These are phyloP conservation scores for Cliona cf. orientalis DNA, from an alignment of 37 sponge, comb jelly and placozoan genomes.

Conservation along the genomic window DNA sequence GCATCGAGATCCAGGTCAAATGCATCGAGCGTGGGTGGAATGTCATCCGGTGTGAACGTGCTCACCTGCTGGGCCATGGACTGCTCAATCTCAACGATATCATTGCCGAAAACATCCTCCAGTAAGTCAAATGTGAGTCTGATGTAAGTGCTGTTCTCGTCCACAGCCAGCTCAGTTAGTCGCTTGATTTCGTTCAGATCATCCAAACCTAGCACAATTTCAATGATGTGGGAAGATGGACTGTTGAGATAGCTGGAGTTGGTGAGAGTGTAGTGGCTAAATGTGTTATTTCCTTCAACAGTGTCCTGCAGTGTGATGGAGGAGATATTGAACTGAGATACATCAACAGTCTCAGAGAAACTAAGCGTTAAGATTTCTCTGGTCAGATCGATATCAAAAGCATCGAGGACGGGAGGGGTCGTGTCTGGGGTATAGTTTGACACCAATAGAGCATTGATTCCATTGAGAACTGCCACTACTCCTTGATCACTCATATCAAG, in stretches of 20 bases:
- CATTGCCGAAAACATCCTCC: slow-evolving; percentile 83
- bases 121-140: slow-evolving; percentile 42
- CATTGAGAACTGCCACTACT: slow-evolving; percentile 56
- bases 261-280: slow-evolving; percentile 75
- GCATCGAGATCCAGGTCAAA: slow-evolving; percentile 84
- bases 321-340: slow-evolving; percentile 62
- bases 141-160: slow-evolving; percentile 60
- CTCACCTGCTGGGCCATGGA: slow-evolving; percentile 24
- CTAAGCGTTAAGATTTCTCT: slow-evolving; percentile 32
- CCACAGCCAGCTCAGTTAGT: slow-evolving; percentile 66
- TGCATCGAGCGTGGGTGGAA: slow-evolving; percentile 40
- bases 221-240: slow-evolving; percentile 28
- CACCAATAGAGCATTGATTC: slow-evolving; percentile 53
- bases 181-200: slow-evolving; percentile 81
- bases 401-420: slow-evolving; percentile 65
- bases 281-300: slow-evolving; percentile 37
- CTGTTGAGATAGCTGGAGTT: slow-evolving; percentile 44
- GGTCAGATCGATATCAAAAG: slow-evolving; percentile 72
- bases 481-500: slow-evolving; percentile 78
- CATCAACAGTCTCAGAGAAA: slow-evolving; percentile 89
- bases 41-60: slow-evolving; percentile 43
- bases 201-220: slow-evolving; percentile 46
- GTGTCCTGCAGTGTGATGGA: slow-evolving; percentile 82
- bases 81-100: slow-evolving; percentile 27
- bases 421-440: slow-evolving; percentile 64